Evolutionary conservation across 2,113 vertebrate species (phyloP).

Genomic region (Brevimyrus niger): DNA sequence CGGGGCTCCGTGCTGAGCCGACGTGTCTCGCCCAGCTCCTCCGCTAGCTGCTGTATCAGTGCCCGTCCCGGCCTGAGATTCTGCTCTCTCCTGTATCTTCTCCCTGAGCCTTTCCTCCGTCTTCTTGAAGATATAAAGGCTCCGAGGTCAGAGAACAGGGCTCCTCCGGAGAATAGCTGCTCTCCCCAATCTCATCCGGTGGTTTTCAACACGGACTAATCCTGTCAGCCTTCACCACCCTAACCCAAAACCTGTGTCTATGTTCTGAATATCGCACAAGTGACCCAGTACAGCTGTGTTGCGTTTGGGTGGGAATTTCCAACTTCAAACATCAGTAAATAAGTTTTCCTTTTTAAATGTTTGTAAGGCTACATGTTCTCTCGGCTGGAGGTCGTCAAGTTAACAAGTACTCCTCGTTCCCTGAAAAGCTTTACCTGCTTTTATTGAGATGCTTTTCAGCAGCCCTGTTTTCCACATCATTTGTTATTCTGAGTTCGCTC

Average conservation of each 20-base stretch:
- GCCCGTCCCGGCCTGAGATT: background rate
- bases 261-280: background rate
- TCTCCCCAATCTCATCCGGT: background rate
- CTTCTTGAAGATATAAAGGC: background rate
- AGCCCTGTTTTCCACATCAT: background rate
- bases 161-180: background rate
- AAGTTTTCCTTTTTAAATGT: background rate
- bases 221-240: background rate
- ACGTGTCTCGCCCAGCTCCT: background rate
- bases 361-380: background rate
- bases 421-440: background rate
- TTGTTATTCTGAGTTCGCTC: background rate
- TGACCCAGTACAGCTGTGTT: background rate
- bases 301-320: background rate
- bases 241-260: background rate
- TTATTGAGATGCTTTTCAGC: background rate
- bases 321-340: background rate
- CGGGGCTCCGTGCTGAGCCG: background rate
- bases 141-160: background rate
- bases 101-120: background rate
- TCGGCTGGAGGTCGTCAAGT: background rate
- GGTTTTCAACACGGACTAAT: background rate
- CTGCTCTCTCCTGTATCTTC: background rate
- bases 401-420: background rate
- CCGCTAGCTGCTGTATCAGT: background rate